Percentiles rank a stretch among this genome's conserved stretches.
These are phyloP conservation scores for Rhynchonycteris naso DNA, from an alignment of 2,797 vertebrate genomes.

Conservation along the genomic window DNA sequence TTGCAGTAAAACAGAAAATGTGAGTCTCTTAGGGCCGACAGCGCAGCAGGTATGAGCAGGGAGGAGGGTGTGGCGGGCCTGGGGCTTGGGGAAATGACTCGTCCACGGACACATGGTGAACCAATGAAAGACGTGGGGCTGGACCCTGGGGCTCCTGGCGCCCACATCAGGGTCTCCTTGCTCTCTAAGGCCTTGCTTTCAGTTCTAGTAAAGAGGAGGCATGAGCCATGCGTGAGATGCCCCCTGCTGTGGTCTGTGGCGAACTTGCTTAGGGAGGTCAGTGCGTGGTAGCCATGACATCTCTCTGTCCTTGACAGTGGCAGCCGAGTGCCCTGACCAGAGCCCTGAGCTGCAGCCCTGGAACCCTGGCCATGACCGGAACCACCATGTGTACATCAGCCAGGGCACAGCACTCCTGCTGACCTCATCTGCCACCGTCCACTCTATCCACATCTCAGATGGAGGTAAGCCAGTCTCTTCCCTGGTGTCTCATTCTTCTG, in stretches of 20 bases:
- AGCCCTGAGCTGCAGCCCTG: conserved; percentile 91
- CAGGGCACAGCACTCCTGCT: conserved; percentile 90
- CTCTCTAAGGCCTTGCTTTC: background rate
- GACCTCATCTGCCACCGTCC: conserved; percentile 91
- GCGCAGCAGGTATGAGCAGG: rapidly evolving
- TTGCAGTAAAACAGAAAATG: background rate
- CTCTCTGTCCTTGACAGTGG: conserved; percentile 49
- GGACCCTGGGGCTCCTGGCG: background rate
- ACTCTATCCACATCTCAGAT: conserved; percentile 91
- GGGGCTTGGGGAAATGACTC: background rate
- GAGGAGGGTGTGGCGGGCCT: rapidly evolving
- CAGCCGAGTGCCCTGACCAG: conserved; percentile 90
- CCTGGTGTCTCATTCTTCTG: rapidly evolving
- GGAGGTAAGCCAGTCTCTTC: conserved; percentile 87
- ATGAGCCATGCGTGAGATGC: rapidly evolving
- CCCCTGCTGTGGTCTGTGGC: background rate
- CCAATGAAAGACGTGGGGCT: rapidly evolving
- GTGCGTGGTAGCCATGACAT: background rate
- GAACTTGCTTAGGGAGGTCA: background rate
- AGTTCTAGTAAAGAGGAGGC: background rate
- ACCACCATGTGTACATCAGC: conserved; percentile 88
- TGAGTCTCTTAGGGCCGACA: background rate
- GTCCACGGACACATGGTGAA: rapidly evolving
- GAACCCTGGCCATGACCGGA: conserved; percentile 90
- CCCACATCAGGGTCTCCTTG: background rate